Evolutionary conservation across 1,140 invertebrate genomes (phyloP), one percentile per base, ranked within the genome.

Genomic region (Drosophila bifasciata): DNA sequence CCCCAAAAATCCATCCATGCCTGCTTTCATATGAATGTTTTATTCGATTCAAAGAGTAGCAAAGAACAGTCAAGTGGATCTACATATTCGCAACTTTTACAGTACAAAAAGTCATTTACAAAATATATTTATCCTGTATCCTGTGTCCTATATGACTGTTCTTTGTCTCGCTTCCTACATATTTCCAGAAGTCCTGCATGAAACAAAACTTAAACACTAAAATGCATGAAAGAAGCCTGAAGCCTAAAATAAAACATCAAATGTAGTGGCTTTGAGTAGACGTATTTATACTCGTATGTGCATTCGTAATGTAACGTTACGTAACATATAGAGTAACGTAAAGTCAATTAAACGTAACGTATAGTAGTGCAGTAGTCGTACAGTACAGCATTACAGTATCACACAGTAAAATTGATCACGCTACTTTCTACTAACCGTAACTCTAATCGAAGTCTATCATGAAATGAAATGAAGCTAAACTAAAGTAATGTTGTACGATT

Each of bases 401-500:
- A 86, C 77, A 62, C 76, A 80, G 64, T 79, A 79, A 72, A 56
- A 49, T 79, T 79, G 52, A 62, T 68, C 61, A 85, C 67, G 58
- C 48, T 76, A 58, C 55, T 67, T 80, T 80, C 59, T 80, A n/a
- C 44, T 57, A 68, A 69, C 17, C 66, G 69, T 41, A 78, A 76
- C 48, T 58, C 60, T 67, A 75, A 52, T 64, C 57, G 68, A 69
- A 69, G 66, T 63, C 61, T 72, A 50, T 68, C 44, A 73, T 76
- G 46, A 72, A 64, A 73, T 76, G 46, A 72, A 64, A 72, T 56
- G 48, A 85, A 80, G 71, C 63, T 76, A 71, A 80, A 85, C 53
- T 81, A 81, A 80, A 64, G 81, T 81, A 68, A 73, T 86, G 62
- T 77, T 85, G 63, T 76, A 77, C 46, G 61, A 68, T 66, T 76